phyloP scores from a whole-genome alignment of 2,797 vertebrate genomes.

The Siniperca obscura region DNA sequence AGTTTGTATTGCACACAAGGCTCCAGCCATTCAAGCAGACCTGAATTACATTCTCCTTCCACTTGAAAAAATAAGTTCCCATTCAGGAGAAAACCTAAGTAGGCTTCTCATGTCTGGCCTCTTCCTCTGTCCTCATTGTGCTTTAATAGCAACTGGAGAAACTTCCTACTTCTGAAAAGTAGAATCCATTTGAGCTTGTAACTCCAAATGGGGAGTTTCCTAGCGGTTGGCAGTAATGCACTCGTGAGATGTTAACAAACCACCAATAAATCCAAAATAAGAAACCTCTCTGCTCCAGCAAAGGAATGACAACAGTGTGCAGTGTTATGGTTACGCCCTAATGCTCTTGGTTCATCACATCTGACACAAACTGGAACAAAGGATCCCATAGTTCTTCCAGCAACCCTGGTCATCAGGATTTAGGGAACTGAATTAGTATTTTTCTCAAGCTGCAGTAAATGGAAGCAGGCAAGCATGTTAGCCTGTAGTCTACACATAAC shows the following conservation, averaged over 20 bases:
- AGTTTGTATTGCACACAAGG: constrained; percentile 10
- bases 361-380: constrained; percentile 44
- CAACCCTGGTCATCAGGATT: constrained; percentile 26
- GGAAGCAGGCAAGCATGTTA: constrained; percentile 31
- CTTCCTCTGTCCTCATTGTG: constrained; percentile 1
- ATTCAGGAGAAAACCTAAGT: constrained; percentile 30
- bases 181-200: constrained; percentile 26
- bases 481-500: constrained; percentile 36
- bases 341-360: constrained; percentile 24
- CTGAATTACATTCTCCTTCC: constrained; percentile 25
- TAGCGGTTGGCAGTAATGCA: constrained; percentile 5
- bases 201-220: constrained; percentile 20
- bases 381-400: constrained; percentile 31
- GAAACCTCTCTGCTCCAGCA: constrained; percentile 24
- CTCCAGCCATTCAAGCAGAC: constrained; percentile 22
- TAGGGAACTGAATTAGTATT: constrained; percentile 2
- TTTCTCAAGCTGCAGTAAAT: constrained; percentile 16
- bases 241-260: constrained; percentile 36
- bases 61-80: constrained; percentile 14
- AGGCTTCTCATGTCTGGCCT: not conserved
- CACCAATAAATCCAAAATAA: constrained; percentile 20
- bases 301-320: constrained; percentile 25
- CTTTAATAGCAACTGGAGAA: constrained; percentile 25
- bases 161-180: not conserved
- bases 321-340: constrained; percentile 17